Evolutionary conservation across 92 coral and sea anemone species (phyloP).

Genomic region (Phymanthus crucifer): DNA sequence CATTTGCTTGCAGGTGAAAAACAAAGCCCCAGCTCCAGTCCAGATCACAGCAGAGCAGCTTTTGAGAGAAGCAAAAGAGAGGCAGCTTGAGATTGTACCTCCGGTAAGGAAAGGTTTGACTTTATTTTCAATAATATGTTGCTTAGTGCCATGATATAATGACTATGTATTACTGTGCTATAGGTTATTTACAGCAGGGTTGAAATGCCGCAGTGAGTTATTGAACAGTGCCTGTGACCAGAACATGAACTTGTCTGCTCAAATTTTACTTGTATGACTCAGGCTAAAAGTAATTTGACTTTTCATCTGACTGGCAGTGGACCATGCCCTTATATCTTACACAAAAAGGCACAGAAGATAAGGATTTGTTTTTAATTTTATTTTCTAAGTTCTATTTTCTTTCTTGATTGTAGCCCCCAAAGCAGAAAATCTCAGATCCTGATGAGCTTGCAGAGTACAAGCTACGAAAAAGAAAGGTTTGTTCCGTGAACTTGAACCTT

Average conservation of each 20-base stretch:
- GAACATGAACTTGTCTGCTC: no score
- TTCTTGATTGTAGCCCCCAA: slow-evolving; percentile 77
- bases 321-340: no score
- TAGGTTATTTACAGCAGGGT: no score
- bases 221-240: no score
- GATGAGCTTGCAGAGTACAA: slow-evolving; percentile 98
- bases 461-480: slow-evolving; percentile 95
- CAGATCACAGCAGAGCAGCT: slow-evolving; percentile 99
- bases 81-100: slow-evolving; percentile 88
- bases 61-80: slow-evolving; percentile 92
- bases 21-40: slow-evolving; percentile 96
- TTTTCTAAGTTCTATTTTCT: no score
- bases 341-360: no score
- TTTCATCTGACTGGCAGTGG: no score
- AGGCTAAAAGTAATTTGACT: no score
- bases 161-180: no score
- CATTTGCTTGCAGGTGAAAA: slow-evolving; percentile 72
- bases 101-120: slow-evolving; percentile 67
- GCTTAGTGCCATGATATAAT: not conserved
- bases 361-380: not conserved
- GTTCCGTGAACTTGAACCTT: not conserved
- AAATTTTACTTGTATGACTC: no score
- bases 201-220: not conserved
- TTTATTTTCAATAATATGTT: not conserved
- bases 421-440: slow-evolving; percentile 97